Conservation (phyloP, 30 jellyfish, hydroid and myxozoan species). For the Chrysaora quinquecirrha region DNA sequence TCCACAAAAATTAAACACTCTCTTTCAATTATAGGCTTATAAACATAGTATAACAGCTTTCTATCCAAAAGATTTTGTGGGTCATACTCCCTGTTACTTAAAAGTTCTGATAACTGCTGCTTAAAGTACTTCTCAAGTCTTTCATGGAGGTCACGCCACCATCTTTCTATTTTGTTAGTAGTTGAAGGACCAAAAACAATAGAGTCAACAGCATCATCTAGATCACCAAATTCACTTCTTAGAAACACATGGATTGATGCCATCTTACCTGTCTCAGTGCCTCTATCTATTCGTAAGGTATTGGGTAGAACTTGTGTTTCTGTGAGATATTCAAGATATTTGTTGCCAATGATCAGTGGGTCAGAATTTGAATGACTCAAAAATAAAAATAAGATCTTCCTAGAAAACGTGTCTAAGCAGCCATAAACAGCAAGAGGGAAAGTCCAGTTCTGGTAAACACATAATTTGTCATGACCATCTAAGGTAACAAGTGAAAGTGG, state of each 20-base stretch:
- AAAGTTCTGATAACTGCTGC: background rate
- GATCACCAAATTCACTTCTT: too few species aligned
- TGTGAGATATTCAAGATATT: background rate
- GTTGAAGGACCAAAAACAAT: constrained; percentile 48
- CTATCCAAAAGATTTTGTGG: background rate
- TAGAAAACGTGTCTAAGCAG: too few species aligned
- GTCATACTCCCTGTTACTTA: background rate
- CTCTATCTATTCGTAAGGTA: background rate
- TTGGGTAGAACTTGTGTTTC: background rate
- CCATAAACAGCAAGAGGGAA: background rate
- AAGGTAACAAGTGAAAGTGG: background rate
- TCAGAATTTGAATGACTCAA: constrained; percentile 7
- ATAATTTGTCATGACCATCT: constrained; percentile 3
- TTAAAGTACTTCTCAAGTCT: constrained; percentile 16
- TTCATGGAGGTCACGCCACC: constrained; percentile 45
- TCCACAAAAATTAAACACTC: background rate
- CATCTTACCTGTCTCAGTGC: constrained; percentile 1
- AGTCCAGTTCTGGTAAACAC: background rate
- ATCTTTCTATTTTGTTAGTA: constrained; percentile 26
- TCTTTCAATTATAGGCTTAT: background rate
- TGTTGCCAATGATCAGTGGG: background rate
- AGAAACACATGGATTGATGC: background rate
- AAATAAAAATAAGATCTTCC: constrained; percentile 1
- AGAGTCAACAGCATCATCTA: constrained; percentile 8
- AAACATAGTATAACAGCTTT: too few species aligned